phyloP scores from a whole-genome alignment of 1,140 invertebrate genomes.

The Drosophila tani region DNA sequence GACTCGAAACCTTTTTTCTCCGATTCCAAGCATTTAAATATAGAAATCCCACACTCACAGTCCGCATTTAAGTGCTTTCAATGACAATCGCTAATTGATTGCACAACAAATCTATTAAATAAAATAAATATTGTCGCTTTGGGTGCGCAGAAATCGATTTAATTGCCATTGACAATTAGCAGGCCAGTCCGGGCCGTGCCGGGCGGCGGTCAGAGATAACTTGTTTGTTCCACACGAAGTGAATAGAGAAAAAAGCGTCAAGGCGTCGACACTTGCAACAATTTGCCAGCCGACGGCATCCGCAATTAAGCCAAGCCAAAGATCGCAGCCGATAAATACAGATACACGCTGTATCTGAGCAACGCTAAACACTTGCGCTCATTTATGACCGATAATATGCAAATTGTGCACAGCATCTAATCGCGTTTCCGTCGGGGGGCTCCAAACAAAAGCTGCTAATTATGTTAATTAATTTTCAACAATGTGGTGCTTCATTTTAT shows the following conservation, averaged over 20 bases:
- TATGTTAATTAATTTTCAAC: constrained; percentile 74
- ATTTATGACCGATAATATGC: constrained; percentile 49
- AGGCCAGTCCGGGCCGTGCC: constrained; percentile 8
- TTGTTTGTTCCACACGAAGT: constrained; percentile 34
- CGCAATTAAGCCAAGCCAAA: constrained; percentile 57
- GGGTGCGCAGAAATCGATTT: constrained; percentile 40
- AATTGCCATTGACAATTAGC: constrained; percentile 65
- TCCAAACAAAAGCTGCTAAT: constrained; percentile 67
- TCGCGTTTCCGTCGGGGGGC: constrained; percentile 13
- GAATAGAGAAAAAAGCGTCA: constrained; percentile 1
- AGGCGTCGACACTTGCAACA: constrained; percentile 35
- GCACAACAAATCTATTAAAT: constrained; percentile 52
- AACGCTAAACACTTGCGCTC: constrained; percentile 22
- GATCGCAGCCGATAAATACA: constrained; percentile 23
- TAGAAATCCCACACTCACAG: background rate
- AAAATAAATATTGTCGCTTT: constrained; percentile 48
- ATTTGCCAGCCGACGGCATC: constrained; percentile 60
- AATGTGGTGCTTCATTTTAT: constrained; percentile 71
- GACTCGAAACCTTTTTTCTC: background rate
- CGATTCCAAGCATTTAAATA: background rate
- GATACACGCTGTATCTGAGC: constrained; percentile 10
- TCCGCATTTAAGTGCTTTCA: background rate
- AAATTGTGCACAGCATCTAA: constrained; percentile 45
- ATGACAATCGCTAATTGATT: constrained; percentile 56
- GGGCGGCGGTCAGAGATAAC: constrained; percentile 10